Evolutionary conservation across 2,797 vertebrate species (phyloP).

Genomic region (Apogon talboti): DNA sequence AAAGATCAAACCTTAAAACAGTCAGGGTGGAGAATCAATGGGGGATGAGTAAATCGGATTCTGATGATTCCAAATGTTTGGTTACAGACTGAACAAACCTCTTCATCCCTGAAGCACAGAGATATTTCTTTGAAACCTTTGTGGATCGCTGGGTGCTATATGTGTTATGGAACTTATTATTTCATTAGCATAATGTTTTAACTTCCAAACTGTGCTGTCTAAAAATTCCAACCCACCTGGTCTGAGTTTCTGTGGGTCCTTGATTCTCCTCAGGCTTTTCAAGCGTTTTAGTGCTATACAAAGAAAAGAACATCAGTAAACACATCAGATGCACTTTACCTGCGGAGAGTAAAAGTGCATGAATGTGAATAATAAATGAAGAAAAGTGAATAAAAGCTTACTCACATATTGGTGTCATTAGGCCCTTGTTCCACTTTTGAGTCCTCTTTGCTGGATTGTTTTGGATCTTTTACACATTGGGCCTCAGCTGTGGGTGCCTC

Average conservation of each 20-base stretch:
- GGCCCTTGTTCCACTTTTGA: conserved; percentile 12
- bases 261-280: conserved; percentile 13
- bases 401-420: conserved; percentile 46
- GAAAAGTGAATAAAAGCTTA: conserved; percentile 2
- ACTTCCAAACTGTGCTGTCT: neutral
- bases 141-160: no score
- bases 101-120: conserved; percentile 23
- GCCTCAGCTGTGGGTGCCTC: conserved; percentile 14
- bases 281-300: conserved; percentile 39
- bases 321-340: conserved; percentile 13
- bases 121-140: neutral
- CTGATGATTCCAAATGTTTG: conserved; percentile 62
- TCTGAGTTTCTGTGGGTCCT: neutral
- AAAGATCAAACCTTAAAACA: conserved; percentile 75
- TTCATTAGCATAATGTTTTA: conserved; percentile 1
- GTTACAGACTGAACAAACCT: conserved; percentile 69
- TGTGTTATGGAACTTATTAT: no score
- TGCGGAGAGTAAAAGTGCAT: neutral
- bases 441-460: conserved; percentile 24
- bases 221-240: conserved; percentile 33
- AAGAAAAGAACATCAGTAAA: conserved; percentile 17
- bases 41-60: conserved; percentile 63
- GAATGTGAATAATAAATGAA: neutral
- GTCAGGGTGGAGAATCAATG: conserved; percentile 61
- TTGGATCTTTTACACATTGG: conserved; percentile 28